phyloP scores from a whole-genome alignment of 2,113 vertebrate genomes.

The Amphiprion ocellaris region DNA sequence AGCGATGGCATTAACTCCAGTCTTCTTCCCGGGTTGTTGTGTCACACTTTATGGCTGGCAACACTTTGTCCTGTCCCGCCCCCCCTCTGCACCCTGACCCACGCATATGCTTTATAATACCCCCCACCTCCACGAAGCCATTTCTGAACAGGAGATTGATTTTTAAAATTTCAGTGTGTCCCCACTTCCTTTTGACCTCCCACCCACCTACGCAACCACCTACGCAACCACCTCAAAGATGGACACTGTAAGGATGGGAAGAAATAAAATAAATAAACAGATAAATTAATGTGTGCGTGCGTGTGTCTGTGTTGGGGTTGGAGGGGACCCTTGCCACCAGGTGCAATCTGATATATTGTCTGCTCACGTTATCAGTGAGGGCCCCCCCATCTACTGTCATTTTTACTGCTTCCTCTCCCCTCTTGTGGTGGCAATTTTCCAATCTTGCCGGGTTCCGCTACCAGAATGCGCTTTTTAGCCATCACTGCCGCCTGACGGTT shows the following conservation, averaged over 20 bases:
- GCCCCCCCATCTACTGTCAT: slow-evolving; percentile 67
- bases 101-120: slow-evolving; percentile 18
- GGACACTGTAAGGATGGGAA: slow-evolving; percentile 90
- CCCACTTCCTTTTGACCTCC: slow-evolving; percentile 90
- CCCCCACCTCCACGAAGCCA: slow-evolving; percentile 84
- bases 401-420: slow-evolving; percentile 80
- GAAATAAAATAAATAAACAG: slow-evolving; percentile 87
- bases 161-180: slow-evolving; percentile 85
- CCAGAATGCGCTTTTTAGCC: slow-evolving; percentile 78
- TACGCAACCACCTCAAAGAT: slow-evolving; percentile 82
- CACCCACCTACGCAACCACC: neutral
- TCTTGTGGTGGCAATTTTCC: slow-evolving; percentile 83
- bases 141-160: slow-evolving; percentile 94
- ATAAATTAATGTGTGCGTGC: slow-evolving; percentile 21
- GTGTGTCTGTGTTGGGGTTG: slow-evolving; percentile 66
- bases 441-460: slow-evolving; percentile 80
- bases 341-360: slow-evolving; percentile 92
- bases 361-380: slow-evolving; percentile 86
- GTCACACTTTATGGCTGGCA: slow-evolving; percentile 91
- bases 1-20: slow-evolving; percentile 89
- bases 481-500: slow-evolving; percentile 75
- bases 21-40: slow-evolving; percentile 84
- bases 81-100: slow-evolving; percentile 57
- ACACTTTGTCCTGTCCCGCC: slow-evolving; percentile 83
- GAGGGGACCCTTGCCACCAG: slow-evolving; percentile 85